Evolutionary conservation across 2,113 vertebrate species (phyloP), one percentile per base, ranked within the genome.

Genomic region (Xiphias gladius): DNA sequence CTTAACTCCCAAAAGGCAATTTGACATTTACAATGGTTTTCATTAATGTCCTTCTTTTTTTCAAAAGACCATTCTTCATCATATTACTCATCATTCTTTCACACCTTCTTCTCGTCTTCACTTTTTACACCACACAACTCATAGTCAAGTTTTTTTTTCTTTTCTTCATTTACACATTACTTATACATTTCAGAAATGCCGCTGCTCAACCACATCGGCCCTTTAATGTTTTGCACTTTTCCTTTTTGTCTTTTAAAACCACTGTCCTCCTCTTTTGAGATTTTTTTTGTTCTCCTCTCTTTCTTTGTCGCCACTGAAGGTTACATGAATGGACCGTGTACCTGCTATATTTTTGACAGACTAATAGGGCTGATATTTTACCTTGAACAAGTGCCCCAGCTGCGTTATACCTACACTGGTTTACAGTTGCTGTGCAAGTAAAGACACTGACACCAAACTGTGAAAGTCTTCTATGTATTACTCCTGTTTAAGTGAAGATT

Each of bases 1-100:
- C 76, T 82, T 65, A 79, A 78, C 79, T 71, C n/a, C 39, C 57
- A 80, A 79, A 87, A 86, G 48, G 84, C 79, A 79, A 82, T 91
- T 88, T 89, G 72, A 86, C 86, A 87, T 84, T 88, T 86, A 89
- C 84, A 89, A 86, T 91, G 86, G 88, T 82, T 79, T 85, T 75
- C 80, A 86, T 90, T 89, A 85, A 71, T 72, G 77, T 71, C 70
- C 69, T 66, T 57, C 81, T 68, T 71, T 71, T 70, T 72, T 64
- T 72, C 65, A 79, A 76, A 84, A 73, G 70, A 48, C 81, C 69
- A 64, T 80, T 83, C 48, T 87, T 79, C 82, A 75, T 76, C 79
- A 84, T 35, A 35, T 24, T 64, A 54, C 67, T 66, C 67, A 46
- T 74, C 77, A 81, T 68, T 79, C 70, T 67, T 77, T 77, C 78